Conservation (phyloP, 37 sponge, comb jelly and placozoan genomes). For the Geodia barretti region DNA sequence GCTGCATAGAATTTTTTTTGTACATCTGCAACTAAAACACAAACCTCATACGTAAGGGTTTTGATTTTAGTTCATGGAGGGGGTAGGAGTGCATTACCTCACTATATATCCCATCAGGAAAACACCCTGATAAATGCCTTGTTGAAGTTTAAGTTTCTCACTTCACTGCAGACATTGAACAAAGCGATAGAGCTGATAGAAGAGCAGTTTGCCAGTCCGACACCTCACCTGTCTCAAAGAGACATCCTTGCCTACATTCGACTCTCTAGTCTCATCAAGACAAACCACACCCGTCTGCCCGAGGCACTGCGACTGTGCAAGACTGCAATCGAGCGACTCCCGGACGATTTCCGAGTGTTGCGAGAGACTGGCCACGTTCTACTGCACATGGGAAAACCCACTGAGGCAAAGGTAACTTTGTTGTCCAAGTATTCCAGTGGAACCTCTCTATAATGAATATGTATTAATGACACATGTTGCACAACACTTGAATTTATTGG, state of each 20-base stretch:
- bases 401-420: slow-evolving; percentile 19
- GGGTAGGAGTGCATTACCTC: not conserved
- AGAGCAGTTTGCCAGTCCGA: slow-evolving; percentile 25
- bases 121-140: too few species aligned
- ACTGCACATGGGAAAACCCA: slow-evolving; percentile 28
- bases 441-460: too few species aligned
- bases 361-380: slow-evolving; percentile 44
- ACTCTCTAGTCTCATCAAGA: slow-evolving; percentile 64
- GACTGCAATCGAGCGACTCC: slow-evolving; percentile 40
- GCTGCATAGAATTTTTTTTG: too few species aligned
- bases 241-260: slow-evolving; percentile 78
- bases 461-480: too few species aligned
- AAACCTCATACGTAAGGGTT: too few species aligned
- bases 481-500: too few species aligned
- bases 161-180: slow-evolving; percentile 33
- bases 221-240: slow-evolving; percentile 65
- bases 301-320: slow-evolving; percentile 67
- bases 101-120: too few species aligned
- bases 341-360: not conserved
- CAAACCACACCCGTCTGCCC: slow-evolving; percentile 40
- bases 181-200: slow-evolving; percentile 57
- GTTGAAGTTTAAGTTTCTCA: not conserved
- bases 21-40: too few species aligned
- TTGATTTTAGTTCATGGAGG: too few species aligned
- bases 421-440: too few species aligned